Evolutionary conservation across 2,797 vertebrate species (phyloP).

Genomic region (Pipistrellus nathusii): DNA sequence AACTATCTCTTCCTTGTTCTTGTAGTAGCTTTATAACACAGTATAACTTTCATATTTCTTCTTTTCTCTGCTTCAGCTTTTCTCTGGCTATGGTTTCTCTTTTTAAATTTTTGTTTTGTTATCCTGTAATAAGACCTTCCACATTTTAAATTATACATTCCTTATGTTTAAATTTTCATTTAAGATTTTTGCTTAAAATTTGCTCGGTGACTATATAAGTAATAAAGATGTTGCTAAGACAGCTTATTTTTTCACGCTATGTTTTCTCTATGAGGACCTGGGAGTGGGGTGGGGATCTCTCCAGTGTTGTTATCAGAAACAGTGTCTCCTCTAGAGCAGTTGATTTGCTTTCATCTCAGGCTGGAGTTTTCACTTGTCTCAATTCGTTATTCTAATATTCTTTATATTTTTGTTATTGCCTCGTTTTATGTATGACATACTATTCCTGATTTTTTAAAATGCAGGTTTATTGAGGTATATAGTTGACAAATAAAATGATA

Average conservation of each 20-base stretch:
- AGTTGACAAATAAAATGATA: neutral
- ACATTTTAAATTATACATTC: slow-evolving; percentile 48
- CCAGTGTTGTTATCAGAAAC: neutral
- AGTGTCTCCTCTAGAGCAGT: neutral
- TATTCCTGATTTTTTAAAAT: neutral
- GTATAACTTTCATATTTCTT: neutral
- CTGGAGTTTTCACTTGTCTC: slow-evolving; percentile 43
- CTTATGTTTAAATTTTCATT: slow-evolving; percentile 3
- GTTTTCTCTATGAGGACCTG: neutral
- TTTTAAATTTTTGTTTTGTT: slow-evolving; percentile 38
- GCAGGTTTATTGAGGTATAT: neutral
- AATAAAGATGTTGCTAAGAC: slow-evolving; percentile 34
- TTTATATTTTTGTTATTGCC: neutral
- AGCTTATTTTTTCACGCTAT: neutral
- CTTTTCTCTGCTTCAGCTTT: neutral
- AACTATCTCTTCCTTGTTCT: slow-evolving; percentile 27
- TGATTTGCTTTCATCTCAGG: slow-evolving; percentile 30
- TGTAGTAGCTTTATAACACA: neutral
- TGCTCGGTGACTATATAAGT: neutral
- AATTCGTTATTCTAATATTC: neutral
- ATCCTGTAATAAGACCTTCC: neutral
- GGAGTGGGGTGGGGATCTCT: neutral
- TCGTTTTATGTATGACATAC: slow-evolving; percentile 11
- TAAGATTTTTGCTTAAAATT: slow-evolving; percentile 19
- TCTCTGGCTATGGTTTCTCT: neutral